Evolutionary conservation across 2,797 vertebrate genomes (phyloP), one percentile per base, ranked within the genome.

Genomic region (Chloroceryle amazona): DNA sequence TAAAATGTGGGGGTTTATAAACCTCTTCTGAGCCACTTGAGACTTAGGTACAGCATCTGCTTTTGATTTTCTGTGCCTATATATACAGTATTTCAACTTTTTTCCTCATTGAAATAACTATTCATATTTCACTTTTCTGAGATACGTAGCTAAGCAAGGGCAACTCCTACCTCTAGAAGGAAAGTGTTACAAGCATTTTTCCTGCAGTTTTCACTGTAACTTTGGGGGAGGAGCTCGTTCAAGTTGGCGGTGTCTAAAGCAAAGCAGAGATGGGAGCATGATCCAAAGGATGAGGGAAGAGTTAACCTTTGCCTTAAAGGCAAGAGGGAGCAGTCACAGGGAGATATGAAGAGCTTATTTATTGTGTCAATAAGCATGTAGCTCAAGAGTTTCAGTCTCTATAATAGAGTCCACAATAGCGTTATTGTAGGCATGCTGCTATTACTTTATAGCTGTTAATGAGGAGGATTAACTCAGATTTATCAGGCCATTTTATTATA

Each of bases 161-260:
- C 72, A 92, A 37, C 21, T 37, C 68, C 51, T 87, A 1, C 57
- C 13, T 92, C 4, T 2, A 67, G 60, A 66, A 37, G 47, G 18
- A 35, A 81, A 73, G 57, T 28, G 22, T 74, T 89, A 28, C 20
- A 87, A 85, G 29, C 29, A 7, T 47, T 86, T 92, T 76, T 73
- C 39, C 13, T 89, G 51, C 8, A 21, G 2, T 55, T 79, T 75
- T 81, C 31, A 19, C 35, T 74, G 2, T 33, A 35, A 1, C 22
- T 83, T 80, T 67, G 61, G 21, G 16, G 16, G 26, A 67, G n/a
- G 16, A 42, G 9, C 26, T 70, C 0, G 0, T 75, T 79, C 41
- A 60, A 79, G 55, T 90, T 79, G 28, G 2, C 37, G 55, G 0
- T 39, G 11, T 55, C 46, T 65, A 26, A 91, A 86, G 9, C 58